Evolutionary conservation across 2,888 invertebrate genomes (phyloP).

Genomic region (Ormia ochracea): DNA sequence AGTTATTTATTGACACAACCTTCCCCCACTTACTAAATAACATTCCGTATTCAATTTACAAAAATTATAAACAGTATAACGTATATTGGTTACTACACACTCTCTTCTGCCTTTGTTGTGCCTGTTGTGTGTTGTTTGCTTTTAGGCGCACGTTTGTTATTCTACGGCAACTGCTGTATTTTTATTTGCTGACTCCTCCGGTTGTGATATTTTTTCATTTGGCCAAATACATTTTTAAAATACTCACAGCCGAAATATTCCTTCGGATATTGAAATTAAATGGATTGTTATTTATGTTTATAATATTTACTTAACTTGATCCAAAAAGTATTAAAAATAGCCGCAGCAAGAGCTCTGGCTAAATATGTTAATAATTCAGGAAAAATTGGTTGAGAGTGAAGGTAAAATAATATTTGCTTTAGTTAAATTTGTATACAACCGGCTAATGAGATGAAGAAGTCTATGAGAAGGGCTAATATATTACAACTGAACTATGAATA

Average conservation of each 20-base stretch:
- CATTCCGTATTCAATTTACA: not conserved
- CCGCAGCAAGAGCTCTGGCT: not conserved
- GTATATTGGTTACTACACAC: not conserved
- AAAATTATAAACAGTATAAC: not conserved
- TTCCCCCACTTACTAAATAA: no score
- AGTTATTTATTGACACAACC: no score
- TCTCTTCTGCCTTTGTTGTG: not conserved
- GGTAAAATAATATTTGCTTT: no score
- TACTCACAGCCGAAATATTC: not conserved
- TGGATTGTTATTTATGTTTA: conserved; percentile 57
- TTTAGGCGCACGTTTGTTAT: not conserved
- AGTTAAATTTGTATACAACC: no score
- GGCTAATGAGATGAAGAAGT: no score
- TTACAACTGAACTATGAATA: no score
- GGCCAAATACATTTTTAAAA: not conserved
- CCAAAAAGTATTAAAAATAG: not conserved
- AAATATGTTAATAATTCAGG: not conserved
- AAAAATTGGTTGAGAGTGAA: not conserved
- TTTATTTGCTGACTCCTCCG: not conserved
- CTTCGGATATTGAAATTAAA: conserved; percentile 27
- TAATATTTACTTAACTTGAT: conserved; percentile 35
- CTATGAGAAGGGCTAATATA: no score
- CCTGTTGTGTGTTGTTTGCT: not conserved
- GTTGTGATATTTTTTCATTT: not conserved
- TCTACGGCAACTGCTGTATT: not conserved